These are phyloP conservation scores for Lampropteryx suffumata DNA, from an alignment of 2,888 invertebrate genomes.

Conservation along the genomic window DNA sequence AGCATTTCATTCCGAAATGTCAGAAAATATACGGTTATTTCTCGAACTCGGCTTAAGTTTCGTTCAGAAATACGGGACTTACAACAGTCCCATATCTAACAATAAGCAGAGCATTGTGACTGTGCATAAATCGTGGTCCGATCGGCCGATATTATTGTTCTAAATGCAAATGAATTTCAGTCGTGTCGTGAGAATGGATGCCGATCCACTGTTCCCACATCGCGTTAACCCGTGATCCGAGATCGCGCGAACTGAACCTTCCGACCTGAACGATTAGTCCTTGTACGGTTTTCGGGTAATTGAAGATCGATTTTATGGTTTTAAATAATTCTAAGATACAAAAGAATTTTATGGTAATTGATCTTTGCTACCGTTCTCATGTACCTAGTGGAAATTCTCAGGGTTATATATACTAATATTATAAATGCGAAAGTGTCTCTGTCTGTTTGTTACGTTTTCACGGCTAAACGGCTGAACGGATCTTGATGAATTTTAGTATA, in stretches of 20 bases:
- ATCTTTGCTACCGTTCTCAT: neutral
- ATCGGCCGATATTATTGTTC: constrained; percentile 55
- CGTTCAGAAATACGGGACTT: no score
- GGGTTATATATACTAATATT: no score
- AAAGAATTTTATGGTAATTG: no score
- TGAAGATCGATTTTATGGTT: constrained; percentile 13
- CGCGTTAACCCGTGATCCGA: constrained; percentile 57
- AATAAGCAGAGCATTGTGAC: constrained; percentile 20
- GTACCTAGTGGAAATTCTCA: no score
- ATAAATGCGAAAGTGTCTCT: no score
- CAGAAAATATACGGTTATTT: no score
- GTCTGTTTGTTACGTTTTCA: no score
- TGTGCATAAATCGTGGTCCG: constrained; percentile 32
- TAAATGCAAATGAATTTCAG: constrained; percentile 35
- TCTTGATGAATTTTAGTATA: no score
- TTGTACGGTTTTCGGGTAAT: constrained; percentile 31
- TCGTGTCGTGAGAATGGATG: constrained; percentile 59
- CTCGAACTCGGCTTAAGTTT: no score
- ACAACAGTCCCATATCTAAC: constrained; percentile 3
- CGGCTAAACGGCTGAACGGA: no score
- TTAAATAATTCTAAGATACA: neutral
- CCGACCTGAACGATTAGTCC: constrained; percentile 43
- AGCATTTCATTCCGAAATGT: no score
- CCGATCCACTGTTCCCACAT: constrained; percentile 54
- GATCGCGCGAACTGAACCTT: constrained; percentile 54